These are phyloP conservation scores for Alitta virens DNA, from an alignment of 2,888 invertebrate species.

Conservation along the genomic window DNA sequence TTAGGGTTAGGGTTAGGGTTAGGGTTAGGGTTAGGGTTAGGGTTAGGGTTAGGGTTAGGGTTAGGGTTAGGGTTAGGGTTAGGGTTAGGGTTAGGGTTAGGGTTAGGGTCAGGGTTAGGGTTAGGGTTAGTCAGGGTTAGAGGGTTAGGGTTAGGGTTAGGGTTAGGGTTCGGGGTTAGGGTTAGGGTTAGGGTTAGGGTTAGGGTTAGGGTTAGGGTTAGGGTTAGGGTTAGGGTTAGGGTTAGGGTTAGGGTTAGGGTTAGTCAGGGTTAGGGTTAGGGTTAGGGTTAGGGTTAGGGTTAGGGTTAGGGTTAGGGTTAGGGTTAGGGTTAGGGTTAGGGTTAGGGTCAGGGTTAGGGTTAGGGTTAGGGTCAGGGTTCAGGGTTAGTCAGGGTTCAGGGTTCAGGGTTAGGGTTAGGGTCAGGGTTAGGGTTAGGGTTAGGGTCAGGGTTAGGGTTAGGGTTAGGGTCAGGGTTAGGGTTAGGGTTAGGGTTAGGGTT, in stretches of 20 bases:
- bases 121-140: slow-evolving; percentile 19
- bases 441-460: too few relatives aligned
- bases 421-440: too few relatives aligned
- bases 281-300: slow-evolving; percentile 20
- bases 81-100: slow-evolving; percentile 10
- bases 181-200: slow-evolving; percentile 17
- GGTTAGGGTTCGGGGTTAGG: slow-evolving; percentile 17
- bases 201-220: too few relatives aligned
- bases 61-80: slow-evolving; percentile 29
- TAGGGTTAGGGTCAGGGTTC: too few relatives aligned
- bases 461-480: too few relatives aligned
- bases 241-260: slow-evolving; percentile 28
- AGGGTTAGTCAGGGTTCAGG: background rate
- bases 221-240: slow-evolving; percentile 26
- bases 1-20: slow-evolving; percentile 18
- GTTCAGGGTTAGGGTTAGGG: slow-evolving; percentile 11
- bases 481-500: slow-evolving; percentile 21
- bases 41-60: slow-evolving; percentile 29
- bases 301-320: slow-evolving; percentile 27
- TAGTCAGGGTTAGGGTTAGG: background rate
- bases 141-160: too few relatives aligned
- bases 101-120: background rate
- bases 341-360: too few relatives aligned
- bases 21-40: slow-evolving; percentile 27
- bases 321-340: slow-evolving; percentile 18